Evolutionary conservation across 1,140 invertebrate genomes (phyloP), one percentile per base, ranked within the genome.

Genomic region (Papilio machaon): DNA sequence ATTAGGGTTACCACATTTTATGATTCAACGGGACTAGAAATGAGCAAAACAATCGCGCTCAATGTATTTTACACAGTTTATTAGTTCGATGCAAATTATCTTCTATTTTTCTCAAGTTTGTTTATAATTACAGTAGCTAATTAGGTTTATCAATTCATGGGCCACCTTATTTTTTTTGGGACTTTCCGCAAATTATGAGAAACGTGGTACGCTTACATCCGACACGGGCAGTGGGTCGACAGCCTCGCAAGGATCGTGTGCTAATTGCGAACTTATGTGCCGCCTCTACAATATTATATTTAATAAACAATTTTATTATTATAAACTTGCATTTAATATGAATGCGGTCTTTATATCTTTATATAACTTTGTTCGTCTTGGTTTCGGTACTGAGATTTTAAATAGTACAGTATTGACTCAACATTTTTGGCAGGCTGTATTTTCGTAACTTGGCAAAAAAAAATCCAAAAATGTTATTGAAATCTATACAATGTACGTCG

Each of bases 201-300:
- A 64, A 5, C 23, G 60, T 64, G 60, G 60, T 23, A 2, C 0
- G 23, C 60, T 64, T 30, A 64, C 60, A 30, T 19, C 23, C 60
- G 60, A 64, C 60, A 64, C 60, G 60, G 60, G 60, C 60, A 64
- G 19, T 64, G 23, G 60, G 60, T 64, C 60, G 60, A 64, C 60
- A 64, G 60, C 60, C 60, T 23, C 60, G 60, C 60, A 35, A 30
- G 60, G 60, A 64, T 64, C 60, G 23, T 64, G 60, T 19, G 23
- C 60, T 64, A 64, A 64, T 58, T 58, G 54, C 54, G 54, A 58
- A 58, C 54, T 58, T 58, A 58, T n/a, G 54, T 58, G 54, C 54
- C 54, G 54, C 54, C 54, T 58, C 54, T 58, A n/a, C n/a, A n/a
- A 58, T 58, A 6, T 38, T 38, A 54, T 54, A 17, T 54, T 54